phyloP scores from a whole-genome alignment of 92 coral and sea anemone species.

The Paragorgia papillata region DNA sequence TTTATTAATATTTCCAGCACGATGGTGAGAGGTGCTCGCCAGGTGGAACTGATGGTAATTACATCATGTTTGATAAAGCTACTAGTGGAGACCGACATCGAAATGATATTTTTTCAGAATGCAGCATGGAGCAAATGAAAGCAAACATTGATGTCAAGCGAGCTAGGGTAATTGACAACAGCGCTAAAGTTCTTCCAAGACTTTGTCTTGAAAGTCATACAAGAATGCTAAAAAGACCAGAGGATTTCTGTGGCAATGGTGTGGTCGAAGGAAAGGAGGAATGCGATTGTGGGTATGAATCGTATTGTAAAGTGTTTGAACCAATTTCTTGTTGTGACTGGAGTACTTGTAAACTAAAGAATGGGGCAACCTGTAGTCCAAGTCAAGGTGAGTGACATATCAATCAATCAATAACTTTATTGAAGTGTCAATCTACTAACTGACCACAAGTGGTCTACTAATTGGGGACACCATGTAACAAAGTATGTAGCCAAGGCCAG shows the following conservation, averaged over 20 bases:
- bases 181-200: neutral
- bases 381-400: slow-evolving; percentile 74
- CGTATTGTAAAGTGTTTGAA: slow-evolving; percentile 52
- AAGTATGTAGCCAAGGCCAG: neutral
- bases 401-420: no score
- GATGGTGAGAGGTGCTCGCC: slow-evolving; percentile 82
- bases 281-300: slow-evolving; percentile 82
- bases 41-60: slow-evolving; percentile 78
- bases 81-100: slow-evolving; percentile 81
- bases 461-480: neutral
- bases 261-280: slow-evolving; percentile 68
- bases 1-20: no score
- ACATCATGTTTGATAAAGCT: slow-evolving; percentile 91
- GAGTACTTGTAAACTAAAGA: slow-evolving; percentile 56
- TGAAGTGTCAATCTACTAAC: no score
- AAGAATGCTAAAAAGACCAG: slow-evolving; percentile 25
- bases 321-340: slow-evolving; percentile 70
- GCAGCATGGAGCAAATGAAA: slow-evolving; percentile 75
- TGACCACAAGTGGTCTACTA: no score
- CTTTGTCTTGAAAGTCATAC: slow-evolving; percentile 9
- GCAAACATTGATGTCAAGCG: slow-evolving; percentile 72
- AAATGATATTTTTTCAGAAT: slow-evolving; percentile 79
- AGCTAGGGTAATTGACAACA: neutral
- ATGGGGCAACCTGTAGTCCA: slow-evolving; percentile 58
- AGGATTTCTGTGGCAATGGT: slow-evolving; percentile 84